Base-by-base conservation (phyloP, 2,113 vertebrate species). In the Dissostichus mawsoni region DNA sequence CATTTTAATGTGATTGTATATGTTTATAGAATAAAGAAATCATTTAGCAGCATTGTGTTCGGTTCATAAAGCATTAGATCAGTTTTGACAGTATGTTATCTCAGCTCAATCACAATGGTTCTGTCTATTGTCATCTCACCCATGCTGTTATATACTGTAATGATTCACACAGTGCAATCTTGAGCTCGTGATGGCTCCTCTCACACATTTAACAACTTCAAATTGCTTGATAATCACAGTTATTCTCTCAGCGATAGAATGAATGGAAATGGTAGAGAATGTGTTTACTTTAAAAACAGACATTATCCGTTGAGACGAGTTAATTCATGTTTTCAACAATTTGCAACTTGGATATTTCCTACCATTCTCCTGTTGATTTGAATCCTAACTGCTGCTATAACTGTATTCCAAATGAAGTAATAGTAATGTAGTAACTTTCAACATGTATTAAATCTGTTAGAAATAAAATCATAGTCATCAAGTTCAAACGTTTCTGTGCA, bases 361-460 rank as follows among this genome's bases (percentile, higher is more conserved):
- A 25, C 13, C n/a, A 11, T 33, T 41, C 5, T 20, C 4, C 45
- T 57, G 52, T 55, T 47, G 10, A 8, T 52, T 41, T 63, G 18
- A 44, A 18, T 66, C 20, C 51, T 41, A 76, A 58, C 25, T 12
- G 16, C 50, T 45, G 29, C 50, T 59, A 36, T 7, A 45, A 56
- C 53, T 58, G 4, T 20, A 1, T 64, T 64, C 69, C 1, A n/a
- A 36, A 61, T 41, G 5, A 83, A 56, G 29, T 29, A 29, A 29
- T 29, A 29, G 29, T 29, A 29, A 29, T 29, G 29, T n/a, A 74
- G 4, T 13, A 41, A 2, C n/a, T 64, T 47, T 59, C 4, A 41
- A 74, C 11, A 25, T 61, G 25, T 14, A 70, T 65, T 70, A 33
- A 1, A 81, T 8, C 20, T 56, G n/a, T 68, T 65, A 44, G 51